Conservation (phyloP, 2,113 vertebrate genomes). For the Callipepla californica region DNA sequence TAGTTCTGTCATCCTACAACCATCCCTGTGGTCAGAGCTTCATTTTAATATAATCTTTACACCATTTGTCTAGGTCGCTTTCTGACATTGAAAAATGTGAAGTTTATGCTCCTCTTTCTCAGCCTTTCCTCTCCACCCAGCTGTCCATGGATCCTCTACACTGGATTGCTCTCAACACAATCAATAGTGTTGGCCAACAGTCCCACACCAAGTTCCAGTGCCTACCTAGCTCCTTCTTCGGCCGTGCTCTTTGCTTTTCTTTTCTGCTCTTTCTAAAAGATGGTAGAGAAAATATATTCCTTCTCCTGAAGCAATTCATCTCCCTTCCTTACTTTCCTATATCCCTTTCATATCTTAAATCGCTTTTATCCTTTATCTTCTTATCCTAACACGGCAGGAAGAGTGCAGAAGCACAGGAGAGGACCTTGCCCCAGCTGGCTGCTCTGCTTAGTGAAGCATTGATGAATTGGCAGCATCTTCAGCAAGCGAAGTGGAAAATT, state of each 20-base stretch:
- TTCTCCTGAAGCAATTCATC: background rate
- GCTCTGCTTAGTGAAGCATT: background rate
- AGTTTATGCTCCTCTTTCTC: background rate
- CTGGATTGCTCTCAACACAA: background rate
- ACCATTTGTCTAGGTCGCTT: background rate
- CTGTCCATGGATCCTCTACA: background rate
- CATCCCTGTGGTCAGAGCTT: accelerated
- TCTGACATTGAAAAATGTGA: background rate
- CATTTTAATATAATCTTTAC: background rate
- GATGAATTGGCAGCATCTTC: background rate
- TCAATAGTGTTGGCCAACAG: background rate
- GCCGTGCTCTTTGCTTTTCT: background rate
- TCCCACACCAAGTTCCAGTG: background rate
- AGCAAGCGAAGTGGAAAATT: background rate
- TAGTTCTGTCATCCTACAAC: background rate
- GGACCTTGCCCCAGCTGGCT: background rate
- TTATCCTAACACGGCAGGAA: background rate
- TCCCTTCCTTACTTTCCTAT: background rate
- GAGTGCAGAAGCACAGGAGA: background rate
- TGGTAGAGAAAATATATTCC: background rate
- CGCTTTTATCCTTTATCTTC: background rate
- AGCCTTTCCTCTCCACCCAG: background rate
- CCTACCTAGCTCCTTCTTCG: background rate
- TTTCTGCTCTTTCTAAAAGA: background rate
- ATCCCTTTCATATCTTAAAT: background rate